Evolutionary conservation across 2,797 vertebrate genomes (phyloP).

Genomic region (Meda fulgida): DNA sequence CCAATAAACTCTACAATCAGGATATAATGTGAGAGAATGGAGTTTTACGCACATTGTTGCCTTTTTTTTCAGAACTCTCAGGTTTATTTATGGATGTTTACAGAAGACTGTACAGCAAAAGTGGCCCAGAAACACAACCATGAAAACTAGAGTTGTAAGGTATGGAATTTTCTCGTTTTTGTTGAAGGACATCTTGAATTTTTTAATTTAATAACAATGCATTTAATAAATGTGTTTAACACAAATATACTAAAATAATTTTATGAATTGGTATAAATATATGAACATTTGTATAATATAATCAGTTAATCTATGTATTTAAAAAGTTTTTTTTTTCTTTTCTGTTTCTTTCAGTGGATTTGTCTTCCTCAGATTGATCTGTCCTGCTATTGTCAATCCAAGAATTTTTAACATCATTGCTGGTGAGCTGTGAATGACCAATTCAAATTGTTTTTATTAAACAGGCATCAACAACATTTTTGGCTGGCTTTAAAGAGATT

Average conservation of each 20-base stretch:
- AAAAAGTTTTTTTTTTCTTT: neutral
- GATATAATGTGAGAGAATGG: neutral
- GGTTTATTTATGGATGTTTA: slow-evolving; percentile 97
- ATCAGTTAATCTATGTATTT: neutral
- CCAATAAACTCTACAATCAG: neutral
- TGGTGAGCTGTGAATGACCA: slow-evolving; percentile 76
- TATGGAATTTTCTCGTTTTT: slow-evolving; percentile 65
- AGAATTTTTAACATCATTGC: slow-evolving; percentile 98
- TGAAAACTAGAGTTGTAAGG: slow-evolving; percentile 98
- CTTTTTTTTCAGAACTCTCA: slow-evolving; percentile 82
- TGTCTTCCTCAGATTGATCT: slow-evolving; percentile 96
- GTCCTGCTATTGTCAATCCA: slow-evolving; percentile 97
- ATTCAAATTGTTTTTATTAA: neutral
- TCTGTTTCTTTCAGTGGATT: slow-evolving; percentile 84
- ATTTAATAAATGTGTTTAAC: neutral
- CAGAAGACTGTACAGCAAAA: slow-evolving; percentile 97
- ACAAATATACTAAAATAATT: neutral
- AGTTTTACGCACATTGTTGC: neutral
- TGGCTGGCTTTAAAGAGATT: neutral
- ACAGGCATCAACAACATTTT: neutral
- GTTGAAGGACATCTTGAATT: neutral
- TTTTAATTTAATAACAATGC: neutral
- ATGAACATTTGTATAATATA: neutral
- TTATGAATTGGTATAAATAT: neutral
- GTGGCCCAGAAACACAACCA: slow-evolving; percentile 94